A percentile compares a stretch with the other conserved stretches of the same genome.
Evolutionary conservation across 2,797 vertebrate genomes (phyloP).

Genomic region (Neomorphus geoffroyi): DNA sequence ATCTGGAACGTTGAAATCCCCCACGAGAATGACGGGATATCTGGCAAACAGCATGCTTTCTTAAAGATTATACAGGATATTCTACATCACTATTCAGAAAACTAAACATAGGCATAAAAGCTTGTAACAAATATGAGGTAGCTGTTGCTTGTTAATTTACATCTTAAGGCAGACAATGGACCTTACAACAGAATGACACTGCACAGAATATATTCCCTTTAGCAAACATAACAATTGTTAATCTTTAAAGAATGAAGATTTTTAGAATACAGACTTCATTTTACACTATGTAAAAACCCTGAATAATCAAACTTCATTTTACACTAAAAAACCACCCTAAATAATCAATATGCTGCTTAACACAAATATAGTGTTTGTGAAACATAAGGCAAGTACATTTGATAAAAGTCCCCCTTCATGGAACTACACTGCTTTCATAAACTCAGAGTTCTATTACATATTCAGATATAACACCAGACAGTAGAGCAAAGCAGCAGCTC

Average conservation of each 20-base stretch:
- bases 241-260: not conserved
- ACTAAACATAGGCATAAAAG: not conserved
- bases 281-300: not conserved
- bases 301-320: not conserved
- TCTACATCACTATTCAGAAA: not conserved
- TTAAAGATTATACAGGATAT: not conserved
- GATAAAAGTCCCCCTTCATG: not conserved
- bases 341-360: not conserved
- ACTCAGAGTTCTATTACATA: not conserved
- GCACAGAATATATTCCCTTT: not conserved
- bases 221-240: not conserved
- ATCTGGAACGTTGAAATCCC: no score
- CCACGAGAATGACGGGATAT: no score
- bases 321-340: not conserved
- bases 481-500: not conserved
- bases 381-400: not conserved
- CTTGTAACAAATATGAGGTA: not conserved
- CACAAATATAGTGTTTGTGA: not conserved
- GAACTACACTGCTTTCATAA: not conserved
- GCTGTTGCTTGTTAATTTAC: not conserved
- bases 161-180: not conserved
- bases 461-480: not conserved
- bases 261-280: not conserved
- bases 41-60: not conserved
- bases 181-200: not conserved